Evolutionary conservation across 2,797 vertebrate species (phyloP), one percentile per base, ranked within the genome.

Genomic region (Myripristis murdjan): DNA sequence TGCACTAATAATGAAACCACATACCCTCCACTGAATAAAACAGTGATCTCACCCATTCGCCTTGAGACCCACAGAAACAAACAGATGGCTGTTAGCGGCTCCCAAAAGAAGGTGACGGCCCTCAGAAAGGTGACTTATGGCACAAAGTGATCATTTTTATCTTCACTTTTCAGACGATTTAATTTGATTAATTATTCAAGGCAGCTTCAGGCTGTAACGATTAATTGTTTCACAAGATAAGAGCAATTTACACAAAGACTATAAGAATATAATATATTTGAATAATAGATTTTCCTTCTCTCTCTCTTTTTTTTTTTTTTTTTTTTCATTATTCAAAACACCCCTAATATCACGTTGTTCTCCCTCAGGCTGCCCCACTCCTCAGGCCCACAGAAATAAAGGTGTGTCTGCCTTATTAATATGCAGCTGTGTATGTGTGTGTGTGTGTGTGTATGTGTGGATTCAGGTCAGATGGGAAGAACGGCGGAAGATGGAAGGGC

Each of bases 211-310:
- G 35, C 28, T 62, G 11, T 18, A 41, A 31, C 46, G 47, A 47
- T n/a, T 46, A 9, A 55, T 52, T 63, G 63, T 51, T 71, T 47
- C 1, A 47, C 43, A 46, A 46, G 14, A 44, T 10, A 35, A 35
- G 11, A 5, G 33, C 33, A 35, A 9, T 35, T 35, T n/a, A n/a
- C n/a, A n/a, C 4, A 49, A 11, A 22, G 24, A 52, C 23, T 39
- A 31, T 24, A 31, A 47, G 20, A 53, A 56, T 56, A 47, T 28
- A 54, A 44, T 79, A 64, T 49, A 23, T 64, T 62, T 46, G 16
- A 64, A 73, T 35, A 80, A 64, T 53, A 33, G 43, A 35, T n/a
- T n/a, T n/a, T n/a, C n/a, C n/a, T n/a, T n/a, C n/a, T n/a, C n/a
- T n/a, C n/a, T n/a, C n/a, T n/a, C n/a, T 54, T 6, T 9, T 35